A percentile compares a stretch with the other conserved stretches of the same genome.
phyloP scores from a whole-genome alignment of 2,888 invertebrate genomes.

The Camponotus fellah region DNA sequence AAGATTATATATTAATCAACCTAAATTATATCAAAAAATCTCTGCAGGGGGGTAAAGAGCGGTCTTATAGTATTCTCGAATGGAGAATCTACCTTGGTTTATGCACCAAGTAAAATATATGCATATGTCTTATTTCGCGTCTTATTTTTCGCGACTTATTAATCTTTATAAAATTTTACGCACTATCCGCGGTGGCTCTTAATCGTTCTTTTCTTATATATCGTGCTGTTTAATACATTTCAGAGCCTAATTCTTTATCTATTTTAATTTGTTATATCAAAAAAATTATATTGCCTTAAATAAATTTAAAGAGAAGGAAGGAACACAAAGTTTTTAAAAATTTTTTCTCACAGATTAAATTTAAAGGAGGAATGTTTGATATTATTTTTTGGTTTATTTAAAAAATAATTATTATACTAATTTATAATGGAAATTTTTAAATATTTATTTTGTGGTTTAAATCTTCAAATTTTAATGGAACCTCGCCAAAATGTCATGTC shows the following conservation, averaged over 20 bases:
- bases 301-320: slow-evolving; percentile 7
- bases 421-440: background rate
- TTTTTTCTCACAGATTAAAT: background rate
- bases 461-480: background rate
- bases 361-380: background rate
- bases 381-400: background rate
- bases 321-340: background rate
- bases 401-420: background rate
- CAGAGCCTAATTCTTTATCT: too few relatives aligned
- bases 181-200: too few relatives aligned
- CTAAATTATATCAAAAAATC: background rate
- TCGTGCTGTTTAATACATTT: too few relatives aligned
- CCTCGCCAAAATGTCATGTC: background rate
- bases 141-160: too few relatives aligned
- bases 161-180: too few relatives aligned
- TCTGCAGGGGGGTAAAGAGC: too few relatives aligned
- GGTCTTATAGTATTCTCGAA: too few relatives aligned
- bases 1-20: background rate
- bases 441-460: background rate
- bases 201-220: too few relatives aligned
- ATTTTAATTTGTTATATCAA: too few relatives aligned
- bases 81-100: too few relatives aligned
- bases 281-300: background rate
- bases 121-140: too few relatives aligned
- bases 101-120: too few relatives aligned